Evolutionary conservation across 2,113 vertebrate species (phyloP).

Genomic region (Lipotes vexillifer): DNA sequence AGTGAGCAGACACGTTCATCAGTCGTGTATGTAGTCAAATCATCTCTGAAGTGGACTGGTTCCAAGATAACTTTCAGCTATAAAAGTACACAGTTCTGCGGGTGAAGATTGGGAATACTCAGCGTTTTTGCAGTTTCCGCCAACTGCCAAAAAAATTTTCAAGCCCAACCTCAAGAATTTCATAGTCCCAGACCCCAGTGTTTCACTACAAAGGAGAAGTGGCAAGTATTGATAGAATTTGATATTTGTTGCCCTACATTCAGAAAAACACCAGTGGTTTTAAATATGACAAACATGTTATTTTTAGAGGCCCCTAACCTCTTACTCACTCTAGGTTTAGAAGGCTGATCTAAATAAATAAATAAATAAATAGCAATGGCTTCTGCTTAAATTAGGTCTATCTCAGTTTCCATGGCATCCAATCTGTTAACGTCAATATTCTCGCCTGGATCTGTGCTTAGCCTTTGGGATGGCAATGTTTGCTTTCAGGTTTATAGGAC

Average conservation of each 20-base stretch:
- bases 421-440: slow-evolving; percentile 78
- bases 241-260: slow-evolving; percentile 66
- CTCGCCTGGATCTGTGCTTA: slow-evolving; percentile 74
- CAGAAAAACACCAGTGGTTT: slow-evolving; percentile 71
- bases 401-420: slow-evolving; percentile 82
- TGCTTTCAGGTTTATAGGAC: slow-evolving; percentile 73
- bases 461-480: slow-evolving; percentile 68
- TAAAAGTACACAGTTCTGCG: not conserved
- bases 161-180: not conserved
- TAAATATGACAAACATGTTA: slow-evolving; percentile 75
- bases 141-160: not conserved
- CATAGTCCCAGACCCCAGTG: not conserved
- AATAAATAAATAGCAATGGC: slow-evolving; percentile 69
- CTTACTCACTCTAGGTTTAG: slow-evolving; percentile 74
- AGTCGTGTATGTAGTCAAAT: not conserved
- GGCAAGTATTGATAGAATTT: not conserved
- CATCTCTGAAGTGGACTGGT: not conserved
- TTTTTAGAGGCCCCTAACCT: slow-evolving; percentile 75
- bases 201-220: not conserved
- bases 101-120: not conserved
- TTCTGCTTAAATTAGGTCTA: slow-evolving; percentile 79
- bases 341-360: slow-evolving; percentile 79
- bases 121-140: not conserved
- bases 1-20: not conserved
- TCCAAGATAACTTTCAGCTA: not conserved